Evolutionary conservation across 2,888 invertebrate species (phyloP), one percentile per base, ranked within the genome.

Genomic region (Acleris holmiana): DNA sequence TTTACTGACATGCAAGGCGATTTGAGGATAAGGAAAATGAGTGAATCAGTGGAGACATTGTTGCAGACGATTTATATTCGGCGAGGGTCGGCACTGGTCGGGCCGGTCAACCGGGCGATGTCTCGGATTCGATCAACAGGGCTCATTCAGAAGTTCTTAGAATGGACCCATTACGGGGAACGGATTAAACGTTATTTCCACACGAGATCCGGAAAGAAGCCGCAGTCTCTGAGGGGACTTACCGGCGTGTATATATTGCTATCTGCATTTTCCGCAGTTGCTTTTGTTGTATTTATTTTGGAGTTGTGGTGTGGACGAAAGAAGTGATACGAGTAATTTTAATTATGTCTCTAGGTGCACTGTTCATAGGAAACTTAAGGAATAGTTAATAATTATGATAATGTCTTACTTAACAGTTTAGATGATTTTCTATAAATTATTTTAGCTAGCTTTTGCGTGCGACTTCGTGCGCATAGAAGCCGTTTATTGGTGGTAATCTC

Each of bases 51-150:
- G n/a, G 4, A 2, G 0, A 67, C 57, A 13, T 18, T 74, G 15
- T 67, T 69, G 53, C 72, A 75, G 59, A 74, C 77, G 0, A 35
- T 79, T 35, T 75, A 72, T 55, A 76, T 82, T 25, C 75, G 80
- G 2, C 74, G 77, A 18, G 84, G 83, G 7, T 83, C 84, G 15
- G 60, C 60, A 13, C 67, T 71, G 13, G 48, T 55, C 1, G 61
- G 68, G 61, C 35, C 68, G 7, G 50, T 71, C 35, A 59, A 72
- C 57, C 61, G 69, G 65, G 2, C 67, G 48, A 46, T 72, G 41
- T 17, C 68, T 5, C 15, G 68, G 47, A 50, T 65, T 15, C 47
- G 35, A 49, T 59, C 68, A 10, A 66, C 63, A 48, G 83, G 83
- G 17, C 15, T 83, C 2, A 21, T 35, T 4, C 0, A 0, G 35